Conservation (phyloP, 2,113 vertebrate genomes). For the Microcebus murinus region DNA sequence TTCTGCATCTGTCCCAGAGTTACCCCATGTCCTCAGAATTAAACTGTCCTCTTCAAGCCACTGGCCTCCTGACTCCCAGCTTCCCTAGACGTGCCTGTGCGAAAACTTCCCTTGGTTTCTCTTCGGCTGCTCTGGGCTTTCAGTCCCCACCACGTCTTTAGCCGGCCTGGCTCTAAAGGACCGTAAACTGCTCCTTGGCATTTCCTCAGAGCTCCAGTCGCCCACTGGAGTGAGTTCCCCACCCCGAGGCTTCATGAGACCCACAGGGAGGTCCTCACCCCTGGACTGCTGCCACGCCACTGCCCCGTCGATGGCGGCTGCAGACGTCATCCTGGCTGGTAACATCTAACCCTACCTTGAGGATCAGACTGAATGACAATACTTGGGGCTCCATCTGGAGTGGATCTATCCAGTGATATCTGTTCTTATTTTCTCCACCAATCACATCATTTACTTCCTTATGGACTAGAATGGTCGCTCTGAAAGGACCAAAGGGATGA, state of each 20-base stretch:
- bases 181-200: not conserved
- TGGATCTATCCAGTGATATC: not conserved
- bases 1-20: not conserved
- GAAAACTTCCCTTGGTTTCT: not conserved
- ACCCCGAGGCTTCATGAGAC: not conserved
- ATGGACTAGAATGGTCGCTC: not conserved
- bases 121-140: not conserved
- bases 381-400: not conserved
- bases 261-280: not conserved
- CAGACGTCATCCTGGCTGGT: no score
- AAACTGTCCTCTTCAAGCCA: not conserved
- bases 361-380: not conserved
- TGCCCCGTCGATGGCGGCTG: not conserved
- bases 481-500: not conserved
- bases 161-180: not conserved
- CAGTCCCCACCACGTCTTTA: not conserved
- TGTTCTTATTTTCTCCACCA: not conserved
- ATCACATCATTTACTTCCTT: not conserved
- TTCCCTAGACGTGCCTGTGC: not conserved
- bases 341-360: not conserved
- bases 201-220: not conserved
- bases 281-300: not conserved
- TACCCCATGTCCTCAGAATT: not conserved
- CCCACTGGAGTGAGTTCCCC: not conserved
- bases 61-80: not conserved